A percentile compares a stretch with the other conserved stretches of the same genome.
Evolutionary conservation across 2,888 invertebrate genomes (phyloP).

Genomic region (Trichacis sp.): DNA sequence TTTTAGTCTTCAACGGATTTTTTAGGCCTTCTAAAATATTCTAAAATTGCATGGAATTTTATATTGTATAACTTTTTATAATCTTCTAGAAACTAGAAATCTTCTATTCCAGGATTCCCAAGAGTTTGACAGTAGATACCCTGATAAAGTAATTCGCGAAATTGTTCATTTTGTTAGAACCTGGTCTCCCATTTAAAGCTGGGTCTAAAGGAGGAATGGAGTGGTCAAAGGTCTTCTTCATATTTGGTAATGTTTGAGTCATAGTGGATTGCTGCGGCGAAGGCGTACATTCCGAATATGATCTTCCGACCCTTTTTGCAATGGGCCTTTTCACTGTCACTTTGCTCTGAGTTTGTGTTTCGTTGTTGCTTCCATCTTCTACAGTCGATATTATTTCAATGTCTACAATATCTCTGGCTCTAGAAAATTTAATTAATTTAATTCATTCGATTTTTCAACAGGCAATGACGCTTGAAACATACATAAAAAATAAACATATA

Average conservation of each 20-base stretch:
- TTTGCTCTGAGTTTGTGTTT: constrained; percentile 68
- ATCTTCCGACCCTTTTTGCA: constrained; percentile 71
- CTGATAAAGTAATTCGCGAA: too few species aligned
- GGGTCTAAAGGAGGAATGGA: constrained; percentile 45
- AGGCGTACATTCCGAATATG: constrained; percentile 66
- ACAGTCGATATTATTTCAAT: constrained; percentile 81
- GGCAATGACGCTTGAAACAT: too few species aligned
- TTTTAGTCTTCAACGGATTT: too few species aligned
- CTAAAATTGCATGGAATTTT: too few species aligned
- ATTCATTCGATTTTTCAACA: too few species aligned
- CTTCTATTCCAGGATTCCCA: too few species aligned
- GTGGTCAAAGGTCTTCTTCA: constrained; percentile 35
- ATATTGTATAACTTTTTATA: too few species aligned
- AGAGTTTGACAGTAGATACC: too few species aligned
- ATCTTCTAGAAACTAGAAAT: too few species aligned
- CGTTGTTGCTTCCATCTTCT: constrained; percentile 58
- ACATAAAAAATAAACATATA: too few species aligned
- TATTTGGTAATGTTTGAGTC: constrained; percentile 38
- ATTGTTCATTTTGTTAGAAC: constrained; percentile 3
- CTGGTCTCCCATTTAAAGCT: constrained; percentile 56
- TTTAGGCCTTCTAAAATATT: too few species aligned
- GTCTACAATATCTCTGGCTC: constrained; percentile 80
- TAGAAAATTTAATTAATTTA: too few species aligned
- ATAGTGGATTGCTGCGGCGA: constrained; percentile 48
- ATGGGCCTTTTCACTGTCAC: constrained; percentile 72